Conservation (phyloP, 1,140 invertebrate species). For the Cyclina sinensis region DNA sequence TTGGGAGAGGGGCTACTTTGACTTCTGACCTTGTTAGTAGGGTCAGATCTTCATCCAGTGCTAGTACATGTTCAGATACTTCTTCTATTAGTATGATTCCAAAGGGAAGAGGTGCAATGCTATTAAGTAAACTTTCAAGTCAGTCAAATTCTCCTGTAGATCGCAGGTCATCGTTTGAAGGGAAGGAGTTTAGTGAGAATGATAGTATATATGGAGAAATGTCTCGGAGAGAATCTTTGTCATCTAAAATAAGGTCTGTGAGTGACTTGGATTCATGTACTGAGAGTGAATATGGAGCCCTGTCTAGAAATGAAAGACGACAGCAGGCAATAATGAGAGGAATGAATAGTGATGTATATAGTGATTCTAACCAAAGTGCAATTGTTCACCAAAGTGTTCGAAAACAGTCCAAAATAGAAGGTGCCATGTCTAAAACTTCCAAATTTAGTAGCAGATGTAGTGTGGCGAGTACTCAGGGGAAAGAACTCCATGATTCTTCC, state of each 20-base stretch:
- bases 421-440: background rate
- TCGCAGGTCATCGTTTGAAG: background rate
- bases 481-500: background rate
- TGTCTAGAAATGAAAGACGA: constrained; percentile 20
- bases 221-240: constrained; percentile 15
- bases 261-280: constrained; percentile 10
- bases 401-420: background rate
- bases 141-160: background rate
- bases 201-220: background rate
- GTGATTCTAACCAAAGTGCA: background rate
- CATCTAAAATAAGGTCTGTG: background rate
- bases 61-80: background rate
- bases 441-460: background rate
- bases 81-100: background rate
- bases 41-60: background rate
- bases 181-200: background rate
- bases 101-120: constrained; percentile 3
- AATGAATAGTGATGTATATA: background rate
- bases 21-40: background rate
- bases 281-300: background rate
- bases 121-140: constrained; percentile 8
- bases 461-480: background rate
- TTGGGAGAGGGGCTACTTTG: constrained; percentile 13
- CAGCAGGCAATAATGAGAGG: background rate
- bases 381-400: background rate